A percentile compares a stretch with the other conserved stretches of the same genome.
phyloP scores from a whole-genome alignment of 2,113 vertebrate genomes.

The Hiodon alosoides region DNA sequence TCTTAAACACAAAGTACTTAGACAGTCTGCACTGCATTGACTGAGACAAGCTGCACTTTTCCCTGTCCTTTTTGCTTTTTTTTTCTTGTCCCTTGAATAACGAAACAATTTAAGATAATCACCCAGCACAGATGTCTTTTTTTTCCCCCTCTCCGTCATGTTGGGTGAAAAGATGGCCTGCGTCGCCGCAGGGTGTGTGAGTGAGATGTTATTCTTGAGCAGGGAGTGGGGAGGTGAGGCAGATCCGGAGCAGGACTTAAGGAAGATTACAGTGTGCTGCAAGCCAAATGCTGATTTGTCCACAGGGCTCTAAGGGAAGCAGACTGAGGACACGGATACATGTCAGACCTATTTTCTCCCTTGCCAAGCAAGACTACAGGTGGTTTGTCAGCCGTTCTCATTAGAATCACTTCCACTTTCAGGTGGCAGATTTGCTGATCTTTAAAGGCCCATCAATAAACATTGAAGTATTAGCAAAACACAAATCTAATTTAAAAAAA shows the following conservation, averaged over 20 bases:
- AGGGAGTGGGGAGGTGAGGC: slow-evolving; percentile 4
- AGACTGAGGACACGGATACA: neutral
- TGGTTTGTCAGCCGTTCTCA: neutral
- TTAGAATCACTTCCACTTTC: no score
- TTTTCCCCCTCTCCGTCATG: slow-evolving; percentile 13
- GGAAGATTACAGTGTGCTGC: slow-evolving; percentile 8
- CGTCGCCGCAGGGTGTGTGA: neutral
- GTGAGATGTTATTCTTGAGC: slow-evolving; percentile 19
- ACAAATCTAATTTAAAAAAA: slow-evolving; percentile 17
- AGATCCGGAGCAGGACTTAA: slow-evolving; percentile 19
- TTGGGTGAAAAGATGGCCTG: neutral
- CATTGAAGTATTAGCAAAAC: slow-evolving; percentile 12
- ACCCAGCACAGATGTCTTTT: slow-evolving; percentile 12
- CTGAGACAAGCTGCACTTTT: neutral
- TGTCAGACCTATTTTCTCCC: neutral
- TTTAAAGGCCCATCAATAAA: slow-evolving; percentile 19
- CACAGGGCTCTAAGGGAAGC: neutral
- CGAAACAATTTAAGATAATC: slow-evolving; percentile 23
- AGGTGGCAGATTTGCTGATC: neutral
- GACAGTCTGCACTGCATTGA: slow-evolving; percentile 1
- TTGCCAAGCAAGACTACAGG: neutral
- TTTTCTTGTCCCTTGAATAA: slow-evolving; percentile 22
- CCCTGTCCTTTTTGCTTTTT: neutral
- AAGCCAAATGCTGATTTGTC: neutral
- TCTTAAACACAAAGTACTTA: slow-evolving; percentile 1